phyloP scores from a whole-genome alignment of 2,113 vertebrate genomes.

The Opisthocomus hoazin region DNA sequence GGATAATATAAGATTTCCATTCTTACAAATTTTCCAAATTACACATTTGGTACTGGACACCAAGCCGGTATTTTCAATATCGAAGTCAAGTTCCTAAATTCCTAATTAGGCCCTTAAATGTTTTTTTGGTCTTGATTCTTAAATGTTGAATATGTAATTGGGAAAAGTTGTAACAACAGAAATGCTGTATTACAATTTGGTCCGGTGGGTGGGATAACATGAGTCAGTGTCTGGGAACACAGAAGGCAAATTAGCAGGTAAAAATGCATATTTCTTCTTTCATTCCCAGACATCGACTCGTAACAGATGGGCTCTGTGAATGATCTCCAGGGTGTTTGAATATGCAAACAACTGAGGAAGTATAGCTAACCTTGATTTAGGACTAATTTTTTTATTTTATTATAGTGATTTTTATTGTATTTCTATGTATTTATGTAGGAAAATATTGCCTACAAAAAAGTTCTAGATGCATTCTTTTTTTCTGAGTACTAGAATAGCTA shows the following conservation, averaged over 20 bases:
- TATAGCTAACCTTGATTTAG: background rate
- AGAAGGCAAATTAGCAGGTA: slow-evolving; percentile 29
- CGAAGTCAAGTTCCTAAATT: background rate
- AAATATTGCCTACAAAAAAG: background rate
- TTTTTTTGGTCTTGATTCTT: background rate
- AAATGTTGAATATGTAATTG: background rate
- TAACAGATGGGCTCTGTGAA: slow-evolving; percentile 7
- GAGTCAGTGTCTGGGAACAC: slow-evolving; percentile 68
- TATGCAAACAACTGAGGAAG: background rate
- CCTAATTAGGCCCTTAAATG: background rate
- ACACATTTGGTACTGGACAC: background rate
- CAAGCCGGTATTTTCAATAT: background rate
- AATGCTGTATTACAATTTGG: background rate
- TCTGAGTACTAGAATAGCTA: background rate
- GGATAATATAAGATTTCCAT: slow-evolving; percentile 32
- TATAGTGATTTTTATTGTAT: background rate
- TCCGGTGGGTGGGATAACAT: slow-evolving; percentile 41
- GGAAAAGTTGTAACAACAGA: slow-evolving; percentile 34
- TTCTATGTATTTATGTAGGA: background rate
- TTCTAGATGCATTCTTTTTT: background rate
- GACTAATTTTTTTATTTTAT: background rate
- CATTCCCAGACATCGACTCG: slow-evolving; percentile 63
- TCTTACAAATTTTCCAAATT: slow-evolving; percentile 19
- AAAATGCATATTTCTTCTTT: slow-evolving; percentile 41
- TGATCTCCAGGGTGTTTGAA: background rate